Evolutionary conservation across 2,888 invertebrate species (phyloP), one percentile per base, ranked within the genome.

Genomic region (Metopia argyrocephala): DNA sequence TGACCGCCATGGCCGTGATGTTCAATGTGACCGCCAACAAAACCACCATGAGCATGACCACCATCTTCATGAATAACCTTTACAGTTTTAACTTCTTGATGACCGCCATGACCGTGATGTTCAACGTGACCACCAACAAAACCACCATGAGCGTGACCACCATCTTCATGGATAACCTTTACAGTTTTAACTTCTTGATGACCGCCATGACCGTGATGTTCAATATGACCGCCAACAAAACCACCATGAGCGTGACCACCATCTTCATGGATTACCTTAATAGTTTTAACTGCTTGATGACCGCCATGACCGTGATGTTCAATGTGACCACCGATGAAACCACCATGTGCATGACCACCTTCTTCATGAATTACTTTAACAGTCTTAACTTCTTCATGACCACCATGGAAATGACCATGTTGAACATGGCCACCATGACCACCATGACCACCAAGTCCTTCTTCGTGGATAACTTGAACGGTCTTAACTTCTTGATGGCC

Each of bases 221-320:
- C 87, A 76, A 86, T 85, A 15, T 87, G 85, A 12, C 86, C 78
- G n/a, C 86, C 85, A 59, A 85, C 69, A 18, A 83, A 82, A 18
- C 83, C 74, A 50, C 82, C 79, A 21, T 68, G 70, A n/a, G 28
- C 54, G 46, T 78, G 66, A 54, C 71, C 48, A 7, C n/a, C 6
- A 0, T 18, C 46, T 6, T 15, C 25, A 21, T 78, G 79, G 50
- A 83, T 78, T 6, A 83, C 68, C 18, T 83, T 79, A 48, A 81
- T 38, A 9, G 76, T 75, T 64, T 81, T 64, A 12, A 78, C 27
- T 27, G 69, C 64, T 12, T 57, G 38, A 45, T 23, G 38, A 38
- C 38, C 59, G 6, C 78, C 64, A 80, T 83, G 45, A 7, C 73
- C 76, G 4, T 84, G 85, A 7, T 74, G 82, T 7, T 76, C 79